A percentile compares a stretch with the other conserved stretches of the same genome.
These are phyloP conservation scores for Sanderia malayensis DNA, from an alignment of 30 jellyfish, hydroid and myxozoan species.

Conservation along the genomic window DNA sequence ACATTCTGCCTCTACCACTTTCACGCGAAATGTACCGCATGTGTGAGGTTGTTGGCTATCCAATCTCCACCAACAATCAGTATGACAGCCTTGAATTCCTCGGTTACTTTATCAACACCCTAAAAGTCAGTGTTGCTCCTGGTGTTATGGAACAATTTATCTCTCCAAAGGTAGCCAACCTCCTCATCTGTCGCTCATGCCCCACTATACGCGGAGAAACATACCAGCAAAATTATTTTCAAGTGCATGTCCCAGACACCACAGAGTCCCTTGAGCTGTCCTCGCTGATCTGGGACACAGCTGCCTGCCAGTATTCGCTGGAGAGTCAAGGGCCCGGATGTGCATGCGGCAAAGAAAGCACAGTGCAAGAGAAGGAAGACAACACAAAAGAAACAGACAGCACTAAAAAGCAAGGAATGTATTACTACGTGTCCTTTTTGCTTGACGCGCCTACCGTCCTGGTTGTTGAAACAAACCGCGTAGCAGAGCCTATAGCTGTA, in stretches of 20 bases:
- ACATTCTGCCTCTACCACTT: background rate
- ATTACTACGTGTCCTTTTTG: background rate
- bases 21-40: background rate
- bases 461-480: background rate
- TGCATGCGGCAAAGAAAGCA: background rate
- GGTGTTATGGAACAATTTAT: background rate
- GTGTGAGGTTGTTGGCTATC: background rate
- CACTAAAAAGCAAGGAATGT: background rate
- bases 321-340: background rate
- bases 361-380: background rate
- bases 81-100: background rate
- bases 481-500: background rate
- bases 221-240: background rate
- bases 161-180: background rate
- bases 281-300: background rate
- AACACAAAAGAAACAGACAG: background rate
- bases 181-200: background rate
- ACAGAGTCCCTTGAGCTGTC: background rate
- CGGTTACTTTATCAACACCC: background rate
- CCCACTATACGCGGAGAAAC: no score
- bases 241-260: background rate
- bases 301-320: background rate
- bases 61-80: background rate
- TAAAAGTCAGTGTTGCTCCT: background rate
- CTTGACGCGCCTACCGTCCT: background rate